These are phyloP conservation scores for Nasonia giraulti DNA, from an alignment of 1,140 invertebrate genomes.

Conservation along the genomic window DNA sequence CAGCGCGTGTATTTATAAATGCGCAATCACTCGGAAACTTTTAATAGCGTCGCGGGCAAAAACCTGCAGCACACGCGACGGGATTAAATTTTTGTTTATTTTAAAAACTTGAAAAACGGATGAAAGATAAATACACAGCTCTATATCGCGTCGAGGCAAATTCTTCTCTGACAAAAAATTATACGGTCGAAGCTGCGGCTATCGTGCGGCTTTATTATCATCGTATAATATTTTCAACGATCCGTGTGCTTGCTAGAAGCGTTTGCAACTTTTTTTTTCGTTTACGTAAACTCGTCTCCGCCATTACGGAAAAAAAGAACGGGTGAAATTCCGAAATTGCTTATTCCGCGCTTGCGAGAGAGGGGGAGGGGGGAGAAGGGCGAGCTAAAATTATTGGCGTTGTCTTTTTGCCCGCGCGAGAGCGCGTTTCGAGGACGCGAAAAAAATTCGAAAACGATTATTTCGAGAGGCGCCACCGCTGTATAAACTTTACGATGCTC, in stretches of 20 bases:
- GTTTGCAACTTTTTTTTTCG: too few species aligned
- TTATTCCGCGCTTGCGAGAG: not conserved
- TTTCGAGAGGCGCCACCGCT: slow-evolving; percentile 40
- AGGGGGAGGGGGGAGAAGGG: not conserved
- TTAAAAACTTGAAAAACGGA: not conserved
- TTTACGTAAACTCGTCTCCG: too few species aligned
- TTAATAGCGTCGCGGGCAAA: too few species aligned
- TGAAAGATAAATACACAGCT: not conserved
- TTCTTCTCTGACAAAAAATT: not conserved
- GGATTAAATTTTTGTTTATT: too few species aligned
- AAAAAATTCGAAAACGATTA: slow-evolving; percentile 51
- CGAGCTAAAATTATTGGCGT: not conserved
- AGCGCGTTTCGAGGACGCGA: not conserved
- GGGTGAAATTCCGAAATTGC: slow-evolving; percentile 4
- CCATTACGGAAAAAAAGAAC: not conserved
- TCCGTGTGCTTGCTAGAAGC: not conserved
- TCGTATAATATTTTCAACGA: slow-evolving; percentile 12
- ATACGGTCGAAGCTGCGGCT: not conserved
- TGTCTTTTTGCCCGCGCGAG: not conserved
- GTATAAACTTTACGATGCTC: slow-evolving; percentile 54
- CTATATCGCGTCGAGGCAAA: not conserved
- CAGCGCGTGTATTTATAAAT: too few species aligned
- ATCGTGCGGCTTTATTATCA: not conserved
- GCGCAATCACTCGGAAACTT: too few species aligned
- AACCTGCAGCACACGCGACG: too few species aligned